Evolutionary conservation across 2,797 vertebrate genomes (phyloP).

Genomic region (Lepilemur ruficaudatus): DNA sequence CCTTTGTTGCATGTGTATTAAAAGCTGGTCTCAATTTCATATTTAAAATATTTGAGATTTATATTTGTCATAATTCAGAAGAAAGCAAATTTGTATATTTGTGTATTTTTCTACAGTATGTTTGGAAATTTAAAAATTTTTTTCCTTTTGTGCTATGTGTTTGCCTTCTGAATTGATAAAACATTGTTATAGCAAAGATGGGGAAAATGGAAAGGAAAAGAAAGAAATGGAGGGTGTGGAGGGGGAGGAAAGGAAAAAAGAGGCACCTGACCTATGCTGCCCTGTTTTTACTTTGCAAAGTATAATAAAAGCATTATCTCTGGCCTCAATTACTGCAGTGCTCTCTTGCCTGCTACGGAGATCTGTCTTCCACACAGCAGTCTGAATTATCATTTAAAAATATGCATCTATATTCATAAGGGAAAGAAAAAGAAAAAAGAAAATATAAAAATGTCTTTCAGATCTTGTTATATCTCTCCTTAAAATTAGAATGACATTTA

Average conservation of each 20-base stretch:
- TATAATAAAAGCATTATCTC: background rate
- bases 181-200: background rate
- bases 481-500: background rate
- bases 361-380: background rate
- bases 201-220: background rate
- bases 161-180: background rate
- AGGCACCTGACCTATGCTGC: background rate
- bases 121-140: background rate
- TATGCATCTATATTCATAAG: too few relatives aligned
- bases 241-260: too few relatives aligned
- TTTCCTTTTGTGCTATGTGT: background rate
- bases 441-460: background rate
- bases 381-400: background rate
- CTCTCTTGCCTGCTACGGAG: background rate
- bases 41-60: background rate
- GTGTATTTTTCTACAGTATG: background rate
- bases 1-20: background rate
- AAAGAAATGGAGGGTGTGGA: background rate
- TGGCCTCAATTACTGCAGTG: background rate
- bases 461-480: background rate
- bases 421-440: too few relatives aligned
- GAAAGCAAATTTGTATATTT: background rate
- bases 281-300: background rate
- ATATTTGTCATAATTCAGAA: background rate
- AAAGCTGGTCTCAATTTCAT: constrained; percentile 3